Conservation (phyloP, 2,113 vertebrate species). For the Apteryx owenii region DNA sequence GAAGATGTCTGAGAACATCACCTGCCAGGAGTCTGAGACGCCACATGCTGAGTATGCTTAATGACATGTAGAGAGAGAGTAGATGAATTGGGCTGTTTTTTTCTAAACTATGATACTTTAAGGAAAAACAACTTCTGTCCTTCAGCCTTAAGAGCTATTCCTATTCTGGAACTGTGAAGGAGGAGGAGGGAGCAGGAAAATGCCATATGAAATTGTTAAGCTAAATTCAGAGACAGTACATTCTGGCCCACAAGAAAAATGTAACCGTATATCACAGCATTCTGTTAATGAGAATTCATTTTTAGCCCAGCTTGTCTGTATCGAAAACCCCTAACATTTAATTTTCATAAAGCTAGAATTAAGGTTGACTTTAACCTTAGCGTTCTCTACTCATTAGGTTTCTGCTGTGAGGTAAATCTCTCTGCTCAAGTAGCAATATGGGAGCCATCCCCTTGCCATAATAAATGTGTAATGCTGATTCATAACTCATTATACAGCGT, state of each 20-base stretch:
- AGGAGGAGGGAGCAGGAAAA: slow-evolving; percentile 24
- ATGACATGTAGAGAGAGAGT: background rate
- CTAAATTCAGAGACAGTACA: slow-evolving; percentile 22
- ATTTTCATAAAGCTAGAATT: slow-evolving; percentile 15
- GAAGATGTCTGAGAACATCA: background rate
- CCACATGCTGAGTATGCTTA: background rate
- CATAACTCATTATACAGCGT: background rate
- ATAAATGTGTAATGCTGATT: slow-evolving; percentile 24
- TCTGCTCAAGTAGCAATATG: background rate
- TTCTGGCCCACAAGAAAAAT: slow-evolving; percentile 11
- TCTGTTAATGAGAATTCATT: slow-evolving; percentile 62
- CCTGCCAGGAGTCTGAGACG: background rate
- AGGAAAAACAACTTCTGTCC: slow-evolving; percentile 55
- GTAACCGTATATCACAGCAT: background rate
- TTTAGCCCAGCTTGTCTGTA: slow-evolving; percentile 40
- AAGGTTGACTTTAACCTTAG: slow-evolving; percentile 23
- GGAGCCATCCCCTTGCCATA: background rate
- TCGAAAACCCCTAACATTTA: slow-evolving; percentile 14
- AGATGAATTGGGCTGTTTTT: background rate
- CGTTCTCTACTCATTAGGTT: background rate
- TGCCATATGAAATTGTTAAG: slow-evolving; percentile 9
- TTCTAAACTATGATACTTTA: slow-evolving; percentile 5
- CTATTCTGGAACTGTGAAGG: slow-evolving; percentile 58
- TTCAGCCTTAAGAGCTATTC: slow-evolving; percentile 47
- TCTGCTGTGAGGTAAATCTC: slow-evolving; percentile 3